Evolutionary conservation across 2,888 invertebrate species (phyloP).

Genomic region (Eurois occulta): DNA sequence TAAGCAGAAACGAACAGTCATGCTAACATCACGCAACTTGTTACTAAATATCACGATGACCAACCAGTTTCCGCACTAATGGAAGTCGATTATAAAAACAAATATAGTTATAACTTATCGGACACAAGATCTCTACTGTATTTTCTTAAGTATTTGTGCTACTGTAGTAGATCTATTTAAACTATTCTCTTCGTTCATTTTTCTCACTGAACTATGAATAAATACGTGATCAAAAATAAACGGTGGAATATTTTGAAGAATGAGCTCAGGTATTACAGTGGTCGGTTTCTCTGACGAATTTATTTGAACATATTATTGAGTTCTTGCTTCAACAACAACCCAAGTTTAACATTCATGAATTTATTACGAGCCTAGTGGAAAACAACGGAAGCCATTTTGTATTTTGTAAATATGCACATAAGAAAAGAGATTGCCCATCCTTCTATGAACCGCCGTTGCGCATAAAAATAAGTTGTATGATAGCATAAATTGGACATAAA

Average conservation of each 20-base stretch:
- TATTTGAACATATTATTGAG: constrained; percentile 48
- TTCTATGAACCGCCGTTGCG: no score
- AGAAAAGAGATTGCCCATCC: no score
- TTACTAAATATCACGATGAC: constrained; percentile 23
- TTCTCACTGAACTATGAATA: constrained; percentile 5
- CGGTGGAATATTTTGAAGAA: constrained; percentile 35
- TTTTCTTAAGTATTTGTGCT: constrained; percentile 30
- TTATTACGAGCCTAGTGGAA: neutral
- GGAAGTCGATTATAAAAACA: constrained; percentile 21
- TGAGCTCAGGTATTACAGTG: constrained; percentile 16
- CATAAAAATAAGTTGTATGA: no score
- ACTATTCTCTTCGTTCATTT: neutral
- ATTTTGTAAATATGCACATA: constrained; percentile 6
- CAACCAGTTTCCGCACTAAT: constrained; percentile 6
- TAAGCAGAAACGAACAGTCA: constrained; percentile 7
- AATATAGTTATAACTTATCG: constrained; percentile 35
- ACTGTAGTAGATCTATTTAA: constrained; percentile 7
- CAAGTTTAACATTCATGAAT: constrained; percentile 43
- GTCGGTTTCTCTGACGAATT: constrained; percentile 1
- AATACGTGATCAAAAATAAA: constrained; percentile 41
- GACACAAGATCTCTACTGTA: constrained; percentile 25
- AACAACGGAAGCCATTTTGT: constrained; percentile 21
- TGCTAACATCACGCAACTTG: neutral
- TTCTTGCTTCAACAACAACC: constrained; percentile 31
- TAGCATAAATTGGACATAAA: no score